phyloP scores from a whole-genome alignment of 2,888 invertebrate species.

The Stenoptilia bipunctidactyla region DNA sequence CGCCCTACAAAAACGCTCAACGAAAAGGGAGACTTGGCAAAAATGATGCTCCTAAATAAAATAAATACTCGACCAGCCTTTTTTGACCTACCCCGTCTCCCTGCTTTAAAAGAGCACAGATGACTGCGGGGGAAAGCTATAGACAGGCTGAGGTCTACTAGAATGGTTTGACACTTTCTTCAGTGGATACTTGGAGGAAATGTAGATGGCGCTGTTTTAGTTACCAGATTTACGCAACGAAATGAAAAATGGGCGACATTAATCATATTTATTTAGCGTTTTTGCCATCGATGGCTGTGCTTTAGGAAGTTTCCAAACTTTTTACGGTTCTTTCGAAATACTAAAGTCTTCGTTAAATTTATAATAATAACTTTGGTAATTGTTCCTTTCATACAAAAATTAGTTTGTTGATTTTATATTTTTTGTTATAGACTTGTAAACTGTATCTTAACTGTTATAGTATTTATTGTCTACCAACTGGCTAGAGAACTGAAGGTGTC shows the following conservation, averaged over 20 bases:
- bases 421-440: no score
- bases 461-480: no score
- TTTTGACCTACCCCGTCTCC: conserved; percentile 21
- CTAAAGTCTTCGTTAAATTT: no score
- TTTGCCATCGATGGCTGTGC: background rate
- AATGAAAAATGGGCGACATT: background rate
- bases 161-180: background rate
- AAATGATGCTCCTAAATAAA: conserved; percentile 59
- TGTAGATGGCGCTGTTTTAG: background rate
- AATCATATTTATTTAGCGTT: background rate
- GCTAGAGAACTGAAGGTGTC: no score
- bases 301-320: no score
- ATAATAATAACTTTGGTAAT: no score
- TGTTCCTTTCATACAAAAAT: no score
- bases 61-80: conserved; percentile 38
- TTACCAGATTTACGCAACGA: background rate
- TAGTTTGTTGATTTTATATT: no score
- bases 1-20: conserved; percentile 50
- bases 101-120: conserved; percentile 11
- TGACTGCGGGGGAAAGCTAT: background rate
- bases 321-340: no score
- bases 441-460: no score
- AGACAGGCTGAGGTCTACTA: background rate
- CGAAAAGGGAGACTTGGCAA: conserved; percentile 50
- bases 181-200: background rate